A percentile compares a stretch with the other conserved stretches of the same genome.
phyloP scores from a whole-genome alignment of 2,888 invertebrate species.

The Marronus borbonicus region DNA sequence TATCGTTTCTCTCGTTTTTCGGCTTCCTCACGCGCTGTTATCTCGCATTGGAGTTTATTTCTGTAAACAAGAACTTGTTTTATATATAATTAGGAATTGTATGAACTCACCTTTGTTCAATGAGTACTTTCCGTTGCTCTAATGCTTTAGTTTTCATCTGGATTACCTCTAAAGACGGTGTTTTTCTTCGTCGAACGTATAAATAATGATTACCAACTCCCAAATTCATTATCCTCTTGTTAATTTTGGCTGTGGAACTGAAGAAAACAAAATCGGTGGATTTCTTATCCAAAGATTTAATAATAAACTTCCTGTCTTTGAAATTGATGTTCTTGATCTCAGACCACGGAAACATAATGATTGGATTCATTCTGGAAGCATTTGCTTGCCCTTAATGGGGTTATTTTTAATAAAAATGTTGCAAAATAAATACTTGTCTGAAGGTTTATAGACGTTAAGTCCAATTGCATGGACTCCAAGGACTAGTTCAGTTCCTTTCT shows the following conservation, averaged over 20 bases:
- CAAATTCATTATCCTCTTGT: conserved; percentile 96
- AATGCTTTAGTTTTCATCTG: conserved; percentile 99
- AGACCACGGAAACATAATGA: conserved; percentile 99
- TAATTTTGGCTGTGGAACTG: conserved; percentile 94
- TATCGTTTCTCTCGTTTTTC: conserved; percentile 96
- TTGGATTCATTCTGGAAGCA: conserved; percentile 87
- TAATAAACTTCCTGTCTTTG: conserved; percentile 98
- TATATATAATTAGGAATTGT: not conserved
- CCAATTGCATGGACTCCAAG: conserved; percentile 98
- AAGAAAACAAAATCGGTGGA: conserved; percentile 99
- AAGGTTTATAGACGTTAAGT: conserved; percentile 97
- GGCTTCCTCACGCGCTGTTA: conserved; percentile 93
- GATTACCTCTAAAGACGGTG: conserved; percentile 98
- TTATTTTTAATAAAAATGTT: not conserved
- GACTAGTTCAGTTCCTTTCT: conserved; percentile 97
- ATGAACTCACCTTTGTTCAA: conserved; percentile 84
- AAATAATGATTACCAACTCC: conserved; percentile 99
- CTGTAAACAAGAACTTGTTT: conserved; percentile 69
- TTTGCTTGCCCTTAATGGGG: not conserved
- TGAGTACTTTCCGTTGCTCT: conserved; percentile 92
- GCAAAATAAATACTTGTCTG: conserved; percentile 89
- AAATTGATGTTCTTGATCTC: conserved; percentile 99
- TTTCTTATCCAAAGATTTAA: conserved; percentile 98
- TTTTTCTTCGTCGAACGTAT: conserved; percentile 97
- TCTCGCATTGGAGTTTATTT: conserved; percentile 91